phyloP scores from a whole-genome alignment of 2,113 vertebrate genomes.

The Azemiops feae region DNA sequence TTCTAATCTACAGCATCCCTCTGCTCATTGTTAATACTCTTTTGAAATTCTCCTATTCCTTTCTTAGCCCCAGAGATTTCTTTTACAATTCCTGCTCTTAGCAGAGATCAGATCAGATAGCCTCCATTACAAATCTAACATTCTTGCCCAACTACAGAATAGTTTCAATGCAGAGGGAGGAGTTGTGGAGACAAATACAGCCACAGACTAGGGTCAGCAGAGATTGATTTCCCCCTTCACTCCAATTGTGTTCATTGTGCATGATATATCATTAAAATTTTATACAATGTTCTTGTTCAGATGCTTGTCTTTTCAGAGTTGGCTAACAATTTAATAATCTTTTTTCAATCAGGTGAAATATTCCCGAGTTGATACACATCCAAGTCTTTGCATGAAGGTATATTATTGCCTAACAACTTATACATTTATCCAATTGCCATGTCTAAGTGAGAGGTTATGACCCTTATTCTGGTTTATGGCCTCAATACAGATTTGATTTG shows the following conservation, averaged over 20 bases:
- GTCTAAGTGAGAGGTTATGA: neutral
- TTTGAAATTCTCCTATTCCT: neutral
- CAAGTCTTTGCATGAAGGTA: slow-evolving; percentile 86
- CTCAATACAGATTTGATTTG: neutral
- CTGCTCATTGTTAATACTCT: neutral
- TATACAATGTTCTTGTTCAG: neutral
- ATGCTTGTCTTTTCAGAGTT: neutral
- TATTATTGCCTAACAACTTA: slow-evolving; percentile 25
- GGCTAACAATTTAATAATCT: slow-evolving; percentile 4
- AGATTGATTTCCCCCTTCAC: neutral
- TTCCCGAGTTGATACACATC: slow-evolving; percentile 79
- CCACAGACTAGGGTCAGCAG: neutral
- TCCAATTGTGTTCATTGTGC: neutral
- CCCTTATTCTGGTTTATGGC: neutral
- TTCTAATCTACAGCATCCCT: neutral
- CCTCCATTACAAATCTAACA: neutral
- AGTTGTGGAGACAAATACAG: neutral
- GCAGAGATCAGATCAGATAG: neutral
- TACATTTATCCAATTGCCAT: neutral
- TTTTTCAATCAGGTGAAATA: slow-evolving; percentile 74
- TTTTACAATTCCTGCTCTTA: neutral
- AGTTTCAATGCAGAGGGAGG: neutral
- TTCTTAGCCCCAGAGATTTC: neutral
- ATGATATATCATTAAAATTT: neutral
- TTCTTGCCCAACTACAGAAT: neutral